Evolutionary conservation across 2,888 invertebrate species (phyloP).

Genomic region (Chydorus sphaericus): DNA sequence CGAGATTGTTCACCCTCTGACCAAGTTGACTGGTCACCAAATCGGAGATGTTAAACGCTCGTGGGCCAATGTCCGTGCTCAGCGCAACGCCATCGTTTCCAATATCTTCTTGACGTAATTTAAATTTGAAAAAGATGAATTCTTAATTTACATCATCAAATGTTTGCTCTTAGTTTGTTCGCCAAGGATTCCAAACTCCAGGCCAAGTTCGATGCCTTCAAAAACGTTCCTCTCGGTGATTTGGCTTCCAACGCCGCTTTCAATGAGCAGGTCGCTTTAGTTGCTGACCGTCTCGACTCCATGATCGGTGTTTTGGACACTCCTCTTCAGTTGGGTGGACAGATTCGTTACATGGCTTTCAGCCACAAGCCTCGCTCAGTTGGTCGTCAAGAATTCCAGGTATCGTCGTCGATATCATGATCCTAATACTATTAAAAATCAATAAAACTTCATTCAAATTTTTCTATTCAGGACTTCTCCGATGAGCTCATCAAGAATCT

Average conservation of each 20-base stretch:
- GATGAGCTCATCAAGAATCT: background rate
- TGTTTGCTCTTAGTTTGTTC: background rate
- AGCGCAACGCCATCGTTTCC: background rate
- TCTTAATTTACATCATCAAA: background rate
- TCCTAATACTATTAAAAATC: background rate
- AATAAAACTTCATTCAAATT: no score
- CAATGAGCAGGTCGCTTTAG: constrained; percentile 37
- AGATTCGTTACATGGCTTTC: constrained; percentile 11
- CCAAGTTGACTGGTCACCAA: constrained; percentile 1
- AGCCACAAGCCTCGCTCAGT: constrained; percentile 10
- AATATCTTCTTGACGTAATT: constrained; percentile 6
- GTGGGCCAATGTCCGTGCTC: constrained; percentile 8
- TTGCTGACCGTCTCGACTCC: constrained; percentile 30
- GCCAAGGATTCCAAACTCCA: constrained; percentile 34
- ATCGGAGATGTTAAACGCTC: constrained; percentile 2
- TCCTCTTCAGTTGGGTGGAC: constrained; percentile 5
- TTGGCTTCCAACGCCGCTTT: constrained; percentile 37
- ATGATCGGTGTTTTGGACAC: constrained; percentile 36
- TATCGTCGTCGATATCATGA: background rate
- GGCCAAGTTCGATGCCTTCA: constrained; percentile 34
- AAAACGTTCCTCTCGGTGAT: constrained; percentile 30
- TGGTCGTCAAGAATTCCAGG: constrained; percentile 8
- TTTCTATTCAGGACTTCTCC: background rate
- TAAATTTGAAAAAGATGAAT: background rate
- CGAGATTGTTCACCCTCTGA: constrained; percentile 6